Percentiles rank a stretch among this genome's conserved stretches.
phyloP scores from a whole-genome alignment of 2,797 vertebrate genomes.

The Eutrigla gurnardus region DNA sequence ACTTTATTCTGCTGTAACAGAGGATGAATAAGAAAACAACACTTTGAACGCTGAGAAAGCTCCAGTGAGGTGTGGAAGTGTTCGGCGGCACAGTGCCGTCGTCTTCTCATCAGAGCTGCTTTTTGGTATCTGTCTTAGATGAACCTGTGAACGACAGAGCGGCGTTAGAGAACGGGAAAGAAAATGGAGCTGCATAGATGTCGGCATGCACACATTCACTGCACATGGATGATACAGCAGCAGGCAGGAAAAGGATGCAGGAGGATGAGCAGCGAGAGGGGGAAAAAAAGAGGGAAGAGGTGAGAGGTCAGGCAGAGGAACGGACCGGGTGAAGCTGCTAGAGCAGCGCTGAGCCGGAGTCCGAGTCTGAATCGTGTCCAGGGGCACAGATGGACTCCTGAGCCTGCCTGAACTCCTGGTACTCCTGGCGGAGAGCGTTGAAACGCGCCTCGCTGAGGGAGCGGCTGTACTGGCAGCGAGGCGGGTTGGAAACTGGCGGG shows the following conservation, averaged over 20 bases:
- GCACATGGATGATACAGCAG: constrained; percentile 40
- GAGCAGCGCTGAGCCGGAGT: constrained; percentile 83
- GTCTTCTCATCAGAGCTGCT: constrained; percentile 53
- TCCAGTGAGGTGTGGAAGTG: constrained; percentile 38
- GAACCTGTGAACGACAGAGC: constrained; percentile 68
- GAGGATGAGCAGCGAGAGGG: constrained; percentile 50
- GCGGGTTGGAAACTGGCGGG: constrained; percentile 71
- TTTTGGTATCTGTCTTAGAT: constrained; percentile 63
- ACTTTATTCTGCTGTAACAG: constrained; percentile 40
- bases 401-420: constrained; percentile 82
- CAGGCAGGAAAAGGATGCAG: constrained; percentile 55
- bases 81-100: constrained; percentile 50
- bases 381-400: constrained; percentile 74
- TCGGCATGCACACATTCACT: constrained; percentile 40
- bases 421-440: constrained; percentile 86
- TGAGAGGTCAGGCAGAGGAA: constrained; percentile 57
- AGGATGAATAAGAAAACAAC: neutral
- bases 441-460: constrained; percentile 86
- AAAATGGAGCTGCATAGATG: constrained; percentile 2
- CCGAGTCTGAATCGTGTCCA: constrained; percentile 76
- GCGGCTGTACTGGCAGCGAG: constrained; percentile 67
- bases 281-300: constrained; percentile 39
- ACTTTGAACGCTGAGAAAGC: constrained; percentile 13
- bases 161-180: no score
- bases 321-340: constrained; percentile 79